Evolutionary conservation across 2,797 vertebrate genomes (phyloP), one percentile per base, ranked within the genome.

Genomic region (Pelochelys cantorii): DNA sequence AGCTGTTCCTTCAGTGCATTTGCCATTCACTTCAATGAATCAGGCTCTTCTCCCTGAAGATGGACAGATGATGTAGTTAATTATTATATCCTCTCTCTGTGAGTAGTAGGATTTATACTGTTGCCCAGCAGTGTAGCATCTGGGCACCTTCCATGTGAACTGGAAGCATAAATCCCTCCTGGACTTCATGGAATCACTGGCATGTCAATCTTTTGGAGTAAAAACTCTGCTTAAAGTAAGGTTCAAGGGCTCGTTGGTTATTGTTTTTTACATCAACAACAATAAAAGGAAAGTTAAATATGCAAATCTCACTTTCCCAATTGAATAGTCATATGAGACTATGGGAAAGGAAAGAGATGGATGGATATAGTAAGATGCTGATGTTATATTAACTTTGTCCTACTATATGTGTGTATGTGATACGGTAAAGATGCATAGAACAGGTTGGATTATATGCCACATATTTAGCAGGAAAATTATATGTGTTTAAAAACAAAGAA

Each of bases 31-130:
- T 93, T 75, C 52, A 90, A 29, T 54, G 55, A 34, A 79, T 42
- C 27, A 31, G 25, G 59, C 53, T 79, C 15, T 10, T 52, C 52
- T 25, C 13, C 48, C 74, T 15, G 27, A 90, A 89, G 8, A 83
- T 71, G 25, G 78, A 10, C 12, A 88, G 81, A 31, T 34, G 7
- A n/a, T 86, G 3, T 83, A 84, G 92, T 86, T 93, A 87, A 96
- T 94, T 88, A 79, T 81, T 29, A 42, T 14, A 77, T 52, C 25
- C 14, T 52, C 65, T 71, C 31, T 34, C 23, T 75, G 14, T 77
- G 17, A 22, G n/a, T 37, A 3, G 3, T 23, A 23, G 34, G 11
- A 2, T 71, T 34, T 71, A 71, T 22, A 71, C 10, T 12, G 11
- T 71, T 71, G 18, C 9, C 68, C n/a, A 34, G 22, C 20, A 37